Evolutionary conservation across 2,797 vertebrate genomes (phyloP).

Genomic region (Dendrocincla fuliginosa): DNA sequence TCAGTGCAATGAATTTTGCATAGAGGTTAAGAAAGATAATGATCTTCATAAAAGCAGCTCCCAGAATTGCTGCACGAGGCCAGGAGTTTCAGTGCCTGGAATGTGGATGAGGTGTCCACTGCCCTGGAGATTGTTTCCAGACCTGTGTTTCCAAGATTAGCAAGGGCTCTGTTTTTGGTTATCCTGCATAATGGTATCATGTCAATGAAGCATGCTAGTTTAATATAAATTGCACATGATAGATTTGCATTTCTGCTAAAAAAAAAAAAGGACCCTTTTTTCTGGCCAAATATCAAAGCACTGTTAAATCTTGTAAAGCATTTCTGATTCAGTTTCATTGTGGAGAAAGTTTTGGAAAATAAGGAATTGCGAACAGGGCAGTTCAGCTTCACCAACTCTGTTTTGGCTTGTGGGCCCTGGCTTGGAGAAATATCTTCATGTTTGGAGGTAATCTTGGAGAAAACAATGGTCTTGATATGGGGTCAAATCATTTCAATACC

Average conservation of each 20-base stretch:
- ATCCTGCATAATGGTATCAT: background rate
- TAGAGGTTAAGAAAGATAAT: conserved; percentile 50
- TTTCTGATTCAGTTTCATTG: background rate
- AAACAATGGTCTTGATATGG: background rate
- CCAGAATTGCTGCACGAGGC: background rate
- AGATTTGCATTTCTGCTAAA: background rate
- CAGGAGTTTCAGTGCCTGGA: background rate
- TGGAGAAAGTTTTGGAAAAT: background rate
- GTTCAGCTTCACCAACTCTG: background rate
- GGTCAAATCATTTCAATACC: background rate
- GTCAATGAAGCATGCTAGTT: background rate
- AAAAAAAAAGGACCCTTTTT: background rate
- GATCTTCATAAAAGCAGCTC: conserved; percentile 23
- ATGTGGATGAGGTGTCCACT: conserved; percentile 36
- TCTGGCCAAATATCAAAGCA: background rate
- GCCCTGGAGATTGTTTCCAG: conserved; percentile 25
- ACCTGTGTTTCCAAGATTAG: background rate
- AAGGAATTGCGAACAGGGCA: background rate
- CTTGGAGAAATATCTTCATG: background rate
- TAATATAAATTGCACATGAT: background rate
- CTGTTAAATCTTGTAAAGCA: background rate
- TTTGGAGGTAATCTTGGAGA: background rate
- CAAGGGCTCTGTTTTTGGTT: conserved; percentile 2
- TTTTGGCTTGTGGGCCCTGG: background rate
- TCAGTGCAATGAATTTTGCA: conserved; percentile 17